Conservation (phyloP, 1,140 invertebrate species). For the Idris sp. region DNA sequence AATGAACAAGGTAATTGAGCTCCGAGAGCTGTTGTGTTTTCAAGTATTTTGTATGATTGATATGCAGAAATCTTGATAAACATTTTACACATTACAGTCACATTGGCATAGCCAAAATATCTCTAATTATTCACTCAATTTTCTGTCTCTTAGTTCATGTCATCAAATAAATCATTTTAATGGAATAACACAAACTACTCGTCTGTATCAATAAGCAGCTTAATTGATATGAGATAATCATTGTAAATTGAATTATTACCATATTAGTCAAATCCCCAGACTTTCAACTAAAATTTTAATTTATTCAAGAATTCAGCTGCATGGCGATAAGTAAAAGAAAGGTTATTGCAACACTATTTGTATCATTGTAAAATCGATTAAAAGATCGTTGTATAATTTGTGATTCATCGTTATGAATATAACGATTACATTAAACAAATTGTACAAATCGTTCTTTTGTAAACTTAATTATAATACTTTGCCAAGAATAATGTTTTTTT, state of each 20-base stretch:
- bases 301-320: background rate
- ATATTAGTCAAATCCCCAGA: background rate
- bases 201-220: conserved; percentile 1
- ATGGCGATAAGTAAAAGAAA: background rate
- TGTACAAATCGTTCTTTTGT: too few relatives aligned
- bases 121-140: conserved; percentile 9
- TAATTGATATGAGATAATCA: background rate
- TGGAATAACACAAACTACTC: conserved; percentile 4
- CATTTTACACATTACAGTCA: conserved; percentile 1
- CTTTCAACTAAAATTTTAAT: background rate
- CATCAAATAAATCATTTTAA: conserved; percentile 8
- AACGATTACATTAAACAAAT: background rate
- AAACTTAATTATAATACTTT: too few relatives aligned
- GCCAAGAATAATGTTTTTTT: too few relatives aligned
- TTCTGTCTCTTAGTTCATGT: conserved; percentile 1
- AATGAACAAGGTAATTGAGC: background rate
- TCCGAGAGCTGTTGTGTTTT: background rate
- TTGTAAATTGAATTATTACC: conserved; percentile 10
- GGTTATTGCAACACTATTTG: background rate
- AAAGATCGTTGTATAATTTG: conserved; percentile 1
- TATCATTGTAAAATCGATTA: background rate
- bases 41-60: conserved; percentile 15
- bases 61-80: conserved; percentile 13
- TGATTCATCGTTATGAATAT: background rate
- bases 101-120: background rate